Conservation (phyloP, 2,888 invertebrate species). For the Amphipyra tragopoginis region DNA sequence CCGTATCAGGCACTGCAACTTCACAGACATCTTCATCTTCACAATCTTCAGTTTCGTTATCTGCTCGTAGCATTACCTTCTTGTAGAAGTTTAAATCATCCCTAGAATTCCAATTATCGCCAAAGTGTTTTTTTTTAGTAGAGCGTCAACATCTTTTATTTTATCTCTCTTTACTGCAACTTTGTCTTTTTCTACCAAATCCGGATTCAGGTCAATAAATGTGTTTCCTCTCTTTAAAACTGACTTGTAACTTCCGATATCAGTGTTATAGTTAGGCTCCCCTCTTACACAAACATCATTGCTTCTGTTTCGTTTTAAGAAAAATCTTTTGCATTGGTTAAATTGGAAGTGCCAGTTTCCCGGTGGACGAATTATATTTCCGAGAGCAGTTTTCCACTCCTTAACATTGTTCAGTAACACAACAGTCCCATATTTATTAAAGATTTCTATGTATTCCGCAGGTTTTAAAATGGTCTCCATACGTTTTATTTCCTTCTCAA, state of each 20-base stretch:
- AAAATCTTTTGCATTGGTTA: no score
- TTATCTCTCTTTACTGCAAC: constrained; percentile 33
- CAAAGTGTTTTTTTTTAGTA: constrained; percentile 35
- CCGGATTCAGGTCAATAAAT: constrained; percentile 27
- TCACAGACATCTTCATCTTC: constrained; percentile 27
- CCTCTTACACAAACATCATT: constrained; percentile 8
- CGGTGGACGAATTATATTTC: constrained; percentile 31
- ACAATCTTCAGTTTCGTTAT: constrained; percentile 21
- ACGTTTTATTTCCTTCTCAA: constrained; percentile 34
- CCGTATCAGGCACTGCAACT: background rate
- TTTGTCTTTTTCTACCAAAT: constrained; percentile 32
- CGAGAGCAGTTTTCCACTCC: constrained; percentile 29
- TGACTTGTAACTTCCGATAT: constrained; percentile 29
- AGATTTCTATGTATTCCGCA: constrained; percentile 32
- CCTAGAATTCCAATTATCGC: constrained; percentile 29
- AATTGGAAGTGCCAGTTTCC: constrained; percentile 48
- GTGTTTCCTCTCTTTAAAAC: constrained; percentile 26
- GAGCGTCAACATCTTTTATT: constrained; percentile 37
- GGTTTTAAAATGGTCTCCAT: constrained; percentile 41
- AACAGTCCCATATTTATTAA: constrained; percentile 30
- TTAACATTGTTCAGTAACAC: constrained; percentile 6
- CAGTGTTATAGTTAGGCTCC: constrained; percentile 18
- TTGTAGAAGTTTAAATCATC: constrained; percentile 31
- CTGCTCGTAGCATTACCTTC: constrained; percentile 12
- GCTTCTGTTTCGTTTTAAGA: no score